Percentiles rank a stretch among this genome's conserved stretches.
These are phyloP conservation scores for Petroica traversi DNA, from an alignment of 2,113 vertebrate genomes.

Conservation along the genomic window DNA sequence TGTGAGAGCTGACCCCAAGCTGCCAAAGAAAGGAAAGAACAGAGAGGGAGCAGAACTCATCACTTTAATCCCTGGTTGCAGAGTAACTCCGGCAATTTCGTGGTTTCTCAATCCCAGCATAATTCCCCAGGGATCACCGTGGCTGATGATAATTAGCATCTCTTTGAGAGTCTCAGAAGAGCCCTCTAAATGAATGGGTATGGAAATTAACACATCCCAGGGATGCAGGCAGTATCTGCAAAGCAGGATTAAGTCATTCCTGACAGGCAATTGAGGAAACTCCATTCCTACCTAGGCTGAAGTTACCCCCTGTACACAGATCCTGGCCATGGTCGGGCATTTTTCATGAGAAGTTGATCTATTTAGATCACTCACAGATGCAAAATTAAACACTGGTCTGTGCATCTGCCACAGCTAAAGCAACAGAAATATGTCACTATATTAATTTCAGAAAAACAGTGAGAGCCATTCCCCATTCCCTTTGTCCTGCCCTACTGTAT, in stretches of 20 bases:
- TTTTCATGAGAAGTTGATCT: background rate
- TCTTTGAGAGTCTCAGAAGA: constrained; percentile 4
- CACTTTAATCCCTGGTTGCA: background rate
- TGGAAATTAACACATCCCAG: constrained; percentile 6
- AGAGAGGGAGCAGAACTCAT: background rate
- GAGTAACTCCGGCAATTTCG: background rate
- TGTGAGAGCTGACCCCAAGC: background rate
- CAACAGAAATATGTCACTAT: background rate
- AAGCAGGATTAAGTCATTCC: constrained; percentile 10
- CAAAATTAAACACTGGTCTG: background rate
- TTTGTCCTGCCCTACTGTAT: background rate
- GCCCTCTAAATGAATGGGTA: background rate
- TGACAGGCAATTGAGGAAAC: constrained; percentile 5
- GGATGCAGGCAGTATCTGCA: background rate
- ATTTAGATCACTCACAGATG: background rate
- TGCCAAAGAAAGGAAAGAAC: background rate
- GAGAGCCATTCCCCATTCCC: background rate
- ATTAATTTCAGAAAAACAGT: background rate
- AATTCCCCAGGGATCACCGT: background rate
- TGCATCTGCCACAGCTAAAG: background rate
- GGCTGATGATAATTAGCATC: constrained; percentile 24
- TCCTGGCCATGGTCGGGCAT: background rate
- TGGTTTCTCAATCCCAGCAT: background rate
- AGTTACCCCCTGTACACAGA: background rate
- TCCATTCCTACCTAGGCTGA: background rate